Base-by-base conservation (phyloP, 2,888 invertebrate species). In the Drosophila peninsularis region DNA sequence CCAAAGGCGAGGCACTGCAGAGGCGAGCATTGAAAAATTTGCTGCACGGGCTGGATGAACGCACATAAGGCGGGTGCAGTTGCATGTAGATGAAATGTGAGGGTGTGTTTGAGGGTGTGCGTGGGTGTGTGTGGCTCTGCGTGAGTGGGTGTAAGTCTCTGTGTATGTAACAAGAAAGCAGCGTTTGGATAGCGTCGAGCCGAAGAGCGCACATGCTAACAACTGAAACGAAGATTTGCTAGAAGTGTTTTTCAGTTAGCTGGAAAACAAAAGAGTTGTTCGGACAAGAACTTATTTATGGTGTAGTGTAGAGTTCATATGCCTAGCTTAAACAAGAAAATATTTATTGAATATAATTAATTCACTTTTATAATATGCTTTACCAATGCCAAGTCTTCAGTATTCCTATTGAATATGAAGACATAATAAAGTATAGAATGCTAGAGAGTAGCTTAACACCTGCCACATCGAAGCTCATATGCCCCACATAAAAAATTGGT, bases 1-100 rank as follows among this genome's bases (percentile, higher is more conserved):
- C 82, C 77, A 81, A 81, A 79, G 79, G 81, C 81, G 67, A 80
- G 45, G 56, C 36, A 30, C 56, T 36, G 64, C 62, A 60, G 69
- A 62, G 50, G 61, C 62, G 47, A 74, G 71, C 74, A 77, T 74
- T 75, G 87, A 75, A 70, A 72, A 81, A 62, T 63, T 65, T 79
- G 66, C 76, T 79, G 62, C 74, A 42, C 53, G 56, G 49, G 41
- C 50, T 24, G 36, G 24, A 37, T 10, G 37, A 19, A 32, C 63
- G 53, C 62, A 62, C 37, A 62, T 62, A 52, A 52, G 63, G 45
- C 56, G 56, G 32, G 24, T 41, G 58, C 61, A 50, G 50, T 41
- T 63, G 42, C 19, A 50, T 36, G 34, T 34, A 19, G 14, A 27
- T 21, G 41, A 30, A 30, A 30, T 21, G n/a, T 2, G 27, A 14